Evolutionary conservation across 1,140 invertebrate genomes (phyloP).

Genomic region (Mercenaria mercenaria): DNA sequence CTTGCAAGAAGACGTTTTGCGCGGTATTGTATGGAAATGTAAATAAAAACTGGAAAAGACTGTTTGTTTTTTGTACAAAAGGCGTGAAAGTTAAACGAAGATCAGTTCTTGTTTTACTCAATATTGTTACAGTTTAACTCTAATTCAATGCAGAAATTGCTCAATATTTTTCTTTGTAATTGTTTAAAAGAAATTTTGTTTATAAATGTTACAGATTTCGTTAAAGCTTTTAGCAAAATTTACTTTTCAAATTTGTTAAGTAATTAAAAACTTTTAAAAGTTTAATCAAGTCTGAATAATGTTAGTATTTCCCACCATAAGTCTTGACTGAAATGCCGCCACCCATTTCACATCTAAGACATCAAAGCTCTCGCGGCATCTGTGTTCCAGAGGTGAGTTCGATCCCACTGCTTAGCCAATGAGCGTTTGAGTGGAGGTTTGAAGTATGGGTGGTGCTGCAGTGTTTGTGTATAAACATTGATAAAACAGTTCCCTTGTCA

Average conservation of each 20-base stretch:
- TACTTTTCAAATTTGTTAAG: constrained; percentile 57
- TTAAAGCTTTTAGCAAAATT: constrained; percentile 65
- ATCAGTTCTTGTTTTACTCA: background rate
- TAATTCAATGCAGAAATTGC: constrained; percentile 43
- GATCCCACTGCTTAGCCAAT: no score
- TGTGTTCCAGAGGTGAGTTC: no score
- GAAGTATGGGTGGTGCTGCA: no score
- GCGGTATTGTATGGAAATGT: background rate
- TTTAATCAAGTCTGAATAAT: background rate
- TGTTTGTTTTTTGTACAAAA: constrained; percentile 31
- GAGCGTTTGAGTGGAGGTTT: no score
- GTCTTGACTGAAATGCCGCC: background rate
- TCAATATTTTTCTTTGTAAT: constrained; percentile 52
- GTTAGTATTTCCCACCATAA: constrained; percentile 52
- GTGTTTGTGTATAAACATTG: no score
- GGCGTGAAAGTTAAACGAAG: constrained; percentile 51
- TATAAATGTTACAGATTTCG: constrained; percentile 50
- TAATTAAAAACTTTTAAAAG: constrained; percentile 35
- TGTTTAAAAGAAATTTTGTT: constrained; percentile 42
- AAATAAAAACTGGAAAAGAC: background rate
- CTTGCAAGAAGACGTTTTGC: background rate
- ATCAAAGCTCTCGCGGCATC: no score
- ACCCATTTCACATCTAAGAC: no score
- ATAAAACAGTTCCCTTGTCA: no score
- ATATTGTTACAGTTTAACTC: constrained; percentile 64